phyloP scores from a whole-genome alignment of 2,888 invertebrate genomes.

The Acanthosepion esculentum region DNA sequence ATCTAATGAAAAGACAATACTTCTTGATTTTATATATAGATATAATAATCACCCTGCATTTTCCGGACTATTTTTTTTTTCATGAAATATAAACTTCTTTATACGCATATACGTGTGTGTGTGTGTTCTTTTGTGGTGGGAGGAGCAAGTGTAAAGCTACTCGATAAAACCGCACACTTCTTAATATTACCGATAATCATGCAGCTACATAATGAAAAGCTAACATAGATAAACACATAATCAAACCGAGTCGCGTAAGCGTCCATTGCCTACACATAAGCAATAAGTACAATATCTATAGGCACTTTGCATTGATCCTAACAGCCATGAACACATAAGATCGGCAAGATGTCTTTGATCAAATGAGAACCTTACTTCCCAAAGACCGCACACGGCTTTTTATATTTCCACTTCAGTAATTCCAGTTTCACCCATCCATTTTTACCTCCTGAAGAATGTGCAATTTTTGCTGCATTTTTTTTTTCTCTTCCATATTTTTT shows the following conservation, averaged over 20 bases:
- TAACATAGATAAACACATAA: background rate
- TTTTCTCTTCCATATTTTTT: background rate
- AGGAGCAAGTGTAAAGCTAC: too few relatives aligned
- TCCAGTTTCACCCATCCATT: background rate
- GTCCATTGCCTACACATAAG: background rate
- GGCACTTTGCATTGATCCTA: background rate
- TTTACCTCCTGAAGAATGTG: background rate
- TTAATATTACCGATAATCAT: background rate
- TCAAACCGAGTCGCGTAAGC: background rate
- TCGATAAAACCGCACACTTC: too few relatives aligned
- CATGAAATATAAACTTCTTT: too few relatives aligned
- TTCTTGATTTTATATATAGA: too few relatives aligned
- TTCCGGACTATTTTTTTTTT: too few relatives aligned
- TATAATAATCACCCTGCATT: too few relatives aligned
- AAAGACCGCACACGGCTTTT: slow-evolving; percentile 2
- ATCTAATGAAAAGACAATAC: too few relatives aligned
- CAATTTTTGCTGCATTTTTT: background rate
- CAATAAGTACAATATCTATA: background rate
- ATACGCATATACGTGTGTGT: too few relatives aligned
- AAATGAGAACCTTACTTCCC: background rate
- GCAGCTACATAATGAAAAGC: background rate
- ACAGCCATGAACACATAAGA: slow-evolving; percentile 5
- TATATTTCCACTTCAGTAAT: background rate
- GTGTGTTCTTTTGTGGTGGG: too few relatives aligned
- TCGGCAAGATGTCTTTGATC: background rate